Conservation (phyloP, 2,888 invertebrate species). For the Drosophila koepferae region DNA sequence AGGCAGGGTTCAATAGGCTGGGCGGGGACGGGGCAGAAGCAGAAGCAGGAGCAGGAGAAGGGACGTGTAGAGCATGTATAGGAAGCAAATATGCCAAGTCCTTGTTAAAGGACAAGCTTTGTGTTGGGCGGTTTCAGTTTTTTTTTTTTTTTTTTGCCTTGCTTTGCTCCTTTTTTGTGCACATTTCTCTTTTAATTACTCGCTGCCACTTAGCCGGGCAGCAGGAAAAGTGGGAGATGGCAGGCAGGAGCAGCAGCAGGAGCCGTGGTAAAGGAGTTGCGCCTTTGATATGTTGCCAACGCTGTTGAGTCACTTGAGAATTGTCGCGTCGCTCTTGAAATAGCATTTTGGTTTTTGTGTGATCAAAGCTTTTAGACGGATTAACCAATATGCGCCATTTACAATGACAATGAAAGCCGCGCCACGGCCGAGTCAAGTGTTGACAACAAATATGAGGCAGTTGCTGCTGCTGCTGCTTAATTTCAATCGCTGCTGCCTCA, state of each 20-base stretch:
- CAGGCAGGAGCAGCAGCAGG: neutral
- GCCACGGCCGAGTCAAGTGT: slow-evolving; percentile 42
- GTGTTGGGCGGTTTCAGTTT: slow-evolving; percentile 41
- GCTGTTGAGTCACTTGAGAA: slow-evolving; percentile 61
- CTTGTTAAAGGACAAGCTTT: slow-evolving; percentile 43
- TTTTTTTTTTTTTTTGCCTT: neutral
- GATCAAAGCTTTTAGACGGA: slow-evolving; percentile 79
- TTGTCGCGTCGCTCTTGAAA: slow-evolving; percentile 64
- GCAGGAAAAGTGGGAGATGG: neutral
- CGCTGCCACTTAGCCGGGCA: slow-evolving; percentile 66
- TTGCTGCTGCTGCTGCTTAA: slow-evolving; percentile 10
- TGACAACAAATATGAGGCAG: slow-evolving; percentile 47
- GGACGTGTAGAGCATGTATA: neutral
- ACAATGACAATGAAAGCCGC: slow-evolving; percentile 63
- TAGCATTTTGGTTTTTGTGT: slow-evolving; percentile 14
- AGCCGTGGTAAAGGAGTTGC: neutral
- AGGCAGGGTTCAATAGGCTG: slow-evolving; percentile 21
- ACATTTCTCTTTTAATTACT: slow-evolving; percentile 76
- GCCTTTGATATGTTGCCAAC: slow-evolving; percentile 64
- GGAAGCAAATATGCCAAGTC: slow-evolving; percentile 8
- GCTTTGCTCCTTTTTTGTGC: slow-evolving; percentile 62
- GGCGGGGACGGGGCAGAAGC: too few species aligned
- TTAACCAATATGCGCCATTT: slow-evolving; percentile 66
- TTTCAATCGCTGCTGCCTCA: slow-evolving; percentile 44
- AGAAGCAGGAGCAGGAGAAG: neutral